Evolutionary conservation across 2,797 vertebrate species (phyloP).

Genomic region (Ataeniobius toweri): DNA sequence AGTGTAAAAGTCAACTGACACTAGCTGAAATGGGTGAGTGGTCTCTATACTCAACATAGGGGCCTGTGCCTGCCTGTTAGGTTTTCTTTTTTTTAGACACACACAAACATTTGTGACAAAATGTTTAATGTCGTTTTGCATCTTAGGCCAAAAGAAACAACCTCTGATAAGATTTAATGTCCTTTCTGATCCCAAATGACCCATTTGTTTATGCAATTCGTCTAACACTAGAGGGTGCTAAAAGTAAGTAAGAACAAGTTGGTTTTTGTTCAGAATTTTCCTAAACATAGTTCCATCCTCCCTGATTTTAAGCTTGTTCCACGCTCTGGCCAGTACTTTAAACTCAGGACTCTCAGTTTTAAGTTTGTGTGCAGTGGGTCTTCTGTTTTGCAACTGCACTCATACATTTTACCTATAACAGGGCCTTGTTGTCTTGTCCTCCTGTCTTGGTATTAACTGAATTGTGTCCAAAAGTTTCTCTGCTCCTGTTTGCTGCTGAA

Average conservation of each 20-base stretch:
- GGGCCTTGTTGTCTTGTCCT: not conserved
- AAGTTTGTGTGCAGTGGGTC: not conserved
- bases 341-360: not conserved
- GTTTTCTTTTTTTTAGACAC: not conserved
- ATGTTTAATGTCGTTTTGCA: constrained; percentile 4
- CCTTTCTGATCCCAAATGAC: not conserved
- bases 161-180: not conserved
- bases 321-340: not conserved
- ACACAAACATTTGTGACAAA: constrained; percentile 3
- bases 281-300: not conserved
- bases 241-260: not conserved
- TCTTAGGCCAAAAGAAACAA: constrained; percentile 10
- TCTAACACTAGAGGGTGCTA: not conserved
- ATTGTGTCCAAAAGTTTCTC: not conserved
- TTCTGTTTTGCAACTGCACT: not conserved
- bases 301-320: not conserved
- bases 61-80: not conserved
- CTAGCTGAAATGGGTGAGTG: not conserved
- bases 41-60: not conserved
- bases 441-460: not conserved
- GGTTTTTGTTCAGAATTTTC: not conserved
- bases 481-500: not conserved
- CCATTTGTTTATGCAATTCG: constrained; percentile 7
- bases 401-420: not conserved
- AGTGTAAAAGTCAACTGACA: not conserved